Conservation (phyloP, 2,113 vertebrate species). For the Onychostoma macrolepis region DNA sequence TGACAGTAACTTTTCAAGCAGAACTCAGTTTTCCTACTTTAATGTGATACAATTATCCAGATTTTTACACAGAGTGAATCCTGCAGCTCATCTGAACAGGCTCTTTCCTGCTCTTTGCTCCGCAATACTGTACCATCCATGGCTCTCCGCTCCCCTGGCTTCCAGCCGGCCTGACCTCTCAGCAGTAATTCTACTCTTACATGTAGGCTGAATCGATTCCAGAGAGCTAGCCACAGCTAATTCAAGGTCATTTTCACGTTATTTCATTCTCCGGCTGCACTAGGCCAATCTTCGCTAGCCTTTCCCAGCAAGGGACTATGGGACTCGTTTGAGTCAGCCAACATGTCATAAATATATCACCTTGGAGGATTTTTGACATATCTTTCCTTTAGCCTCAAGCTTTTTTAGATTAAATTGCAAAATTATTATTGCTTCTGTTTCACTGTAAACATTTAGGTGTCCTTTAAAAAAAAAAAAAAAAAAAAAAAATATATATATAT, state of each 20-base stretch:
- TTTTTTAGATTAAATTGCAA: neutral
- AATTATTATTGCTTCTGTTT: neutral
- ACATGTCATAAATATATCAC: slow-evolving; percentile 32
- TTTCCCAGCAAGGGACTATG: slow-evolving; percentile 20
- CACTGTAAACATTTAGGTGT: neutral
- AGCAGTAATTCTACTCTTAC: slow-evolving; percentile 78
- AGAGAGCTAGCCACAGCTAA: slow-evolving; percentile 67
- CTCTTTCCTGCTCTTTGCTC: slow-evolving; percentile 65
- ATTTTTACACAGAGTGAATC: neutral
- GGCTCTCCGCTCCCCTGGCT: slow-evolving; percentile 68
- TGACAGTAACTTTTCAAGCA: neutral
- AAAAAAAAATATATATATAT: no score
- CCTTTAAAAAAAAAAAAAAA: neutral
- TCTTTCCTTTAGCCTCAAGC: neutral
- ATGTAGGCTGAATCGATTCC: slow-evolving; percentile 68
- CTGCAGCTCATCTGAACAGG: slow-evolving; percentile 58
- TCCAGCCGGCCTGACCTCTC: slow-evolving; percentile 70
- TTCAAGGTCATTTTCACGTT: slow-evolving; percentile 77
- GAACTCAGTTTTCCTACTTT: neutral
- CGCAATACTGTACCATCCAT: slow-evolving; percentile 60
- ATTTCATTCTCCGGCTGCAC: slow-evolving; percentile 65
- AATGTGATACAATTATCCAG: neutral
- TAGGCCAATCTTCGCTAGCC: slow-evolving; percentile 57
- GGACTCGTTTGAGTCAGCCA: slow-evolving; percentile 30
- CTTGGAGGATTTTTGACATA: slow-evolving; percentile 18